phyloP scores from a whole-genome alignment of 2,797 vertebrate genomes.

The Dicrostonyx torquatus region DNA sequence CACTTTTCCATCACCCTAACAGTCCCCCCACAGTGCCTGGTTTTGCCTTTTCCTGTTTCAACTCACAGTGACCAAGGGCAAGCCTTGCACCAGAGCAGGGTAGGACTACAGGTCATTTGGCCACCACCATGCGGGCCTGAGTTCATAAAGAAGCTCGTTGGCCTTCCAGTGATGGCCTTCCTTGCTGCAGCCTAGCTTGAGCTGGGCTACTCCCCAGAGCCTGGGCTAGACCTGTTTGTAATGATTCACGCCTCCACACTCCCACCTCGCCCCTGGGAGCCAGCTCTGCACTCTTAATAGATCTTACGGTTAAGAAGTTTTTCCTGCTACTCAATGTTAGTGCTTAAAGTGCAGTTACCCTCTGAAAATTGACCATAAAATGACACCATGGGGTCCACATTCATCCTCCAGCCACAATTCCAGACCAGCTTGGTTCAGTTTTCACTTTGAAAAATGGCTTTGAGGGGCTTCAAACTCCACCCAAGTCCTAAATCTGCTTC shows the following conservation, averaged over 20 bases:
- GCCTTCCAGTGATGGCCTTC: not conserved
- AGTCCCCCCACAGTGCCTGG: not conserved
- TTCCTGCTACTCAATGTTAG: conserved; percentile 83
- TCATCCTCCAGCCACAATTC: conserved; percentile 81
- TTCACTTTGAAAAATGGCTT: conserved; percentile 81
- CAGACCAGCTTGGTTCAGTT: conserved; percentile 78
- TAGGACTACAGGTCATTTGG: not conserved
- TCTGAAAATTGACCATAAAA: conserved; percentile 83
- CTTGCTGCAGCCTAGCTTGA: conserved; percentile 1
- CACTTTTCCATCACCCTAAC: not conserved
- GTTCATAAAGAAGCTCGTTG: not conserved
- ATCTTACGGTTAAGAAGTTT: conserved; percentile 79
- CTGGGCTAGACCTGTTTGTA: conserved; percentile 73
- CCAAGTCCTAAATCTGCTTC: conserved; percentile 75
- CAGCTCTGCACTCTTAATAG: conserved; percentile 76
- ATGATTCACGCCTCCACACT: conserved; percentile 77
- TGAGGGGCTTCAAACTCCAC: conserved; percentile 73
- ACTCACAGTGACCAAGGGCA: not conserved
- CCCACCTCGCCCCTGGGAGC: conserved; percentile 78
- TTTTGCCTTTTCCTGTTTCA: not conserved
- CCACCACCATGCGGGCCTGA: not conserved
- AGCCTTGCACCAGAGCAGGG: not conserved
- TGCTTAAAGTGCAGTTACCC: conserved; percentile 82
- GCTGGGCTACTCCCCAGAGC: conserved; percentile 61
- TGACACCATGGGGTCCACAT: conserved; percentile 80